These are phyloP conservation scores for Trichacis sp. DNA, from an alignment of 2,888 invertebrate genomes.

Conservation along the genomic window DNA sequence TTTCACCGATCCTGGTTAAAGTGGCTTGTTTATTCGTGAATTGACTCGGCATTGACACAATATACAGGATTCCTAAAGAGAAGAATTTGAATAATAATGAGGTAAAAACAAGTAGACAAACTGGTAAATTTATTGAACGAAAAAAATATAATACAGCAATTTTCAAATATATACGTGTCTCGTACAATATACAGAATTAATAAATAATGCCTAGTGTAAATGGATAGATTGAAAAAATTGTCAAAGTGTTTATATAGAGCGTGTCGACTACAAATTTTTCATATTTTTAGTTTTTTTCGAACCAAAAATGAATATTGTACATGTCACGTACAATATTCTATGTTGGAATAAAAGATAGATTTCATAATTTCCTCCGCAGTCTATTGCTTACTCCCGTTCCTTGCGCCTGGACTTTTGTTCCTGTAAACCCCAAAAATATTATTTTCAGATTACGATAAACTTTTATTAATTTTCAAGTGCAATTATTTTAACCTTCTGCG, in stretches of 20 bases:
- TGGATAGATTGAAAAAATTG: constrained; percentile 22
- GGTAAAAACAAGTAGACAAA: constrained; percentile 34
- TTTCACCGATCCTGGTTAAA: too few species aligned
- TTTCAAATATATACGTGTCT: constrained; percentile 49
- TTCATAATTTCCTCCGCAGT: constrained; percentile 56
- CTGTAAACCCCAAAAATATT: constrained; percentile 41
- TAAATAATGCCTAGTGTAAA: constrained; percentile 34
- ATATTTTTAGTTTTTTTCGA: constrained; percentile 37
- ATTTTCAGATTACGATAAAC: not conserved
- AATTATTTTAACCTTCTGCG: constrained; percentile 92
- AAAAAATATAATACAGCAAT: constrained; percentile 59
- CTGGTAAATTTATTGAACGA: constrained; percentile 57
- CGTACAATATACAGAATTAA: constrained; percentile 47
- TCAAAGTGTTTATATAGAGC: constrained; percentile 44
- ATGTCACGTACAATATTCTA: constrained; percentile 44
- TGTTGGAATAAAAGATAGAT: constrained; percentile 52
- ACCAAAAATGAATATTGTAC: constrained; percentile 51
- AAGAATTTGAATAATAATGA: too few species aligned
- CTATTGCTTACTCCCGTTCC: constrained; percentile 50
- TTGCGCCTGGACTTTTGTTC: constrained; percentile 61
- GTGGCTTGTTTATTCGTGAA: too few species aligned
- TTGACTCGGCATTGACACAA: too few species aligned
- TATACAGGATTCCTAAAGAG: too few species aligned
- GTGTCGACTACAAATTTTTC: constrained; percentile 37
- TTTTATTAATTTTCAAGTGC: not conserved